These are phyloP conservation scores for Tonatia bakeri DNA, from an alignment of 2,113 vertebrate genomes.

Conservation along the genomic window DNA sequence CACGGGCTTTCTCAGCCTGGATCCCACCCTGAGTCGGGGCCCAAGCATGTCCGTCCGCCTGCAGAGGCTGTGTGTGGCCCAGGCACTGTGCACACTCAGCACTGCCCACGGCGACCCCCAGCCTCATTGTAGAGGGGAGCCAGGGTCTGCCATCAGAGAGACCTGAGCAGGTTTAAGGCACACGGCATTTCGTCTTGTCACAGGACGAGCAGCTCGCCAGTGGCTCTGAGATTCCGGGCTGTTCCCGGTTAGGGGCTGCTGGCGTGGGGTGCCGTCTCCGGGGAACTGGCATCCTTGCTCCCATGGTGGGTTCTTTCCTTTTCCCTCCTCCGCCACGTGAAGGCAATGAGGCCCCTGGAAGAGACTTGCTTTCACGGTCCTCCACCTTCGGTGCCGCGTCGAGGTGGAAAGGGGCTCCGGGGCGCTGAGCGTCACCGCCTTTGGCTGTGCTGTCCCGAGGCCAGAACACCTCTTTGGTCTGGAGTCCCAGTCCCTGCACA, in stretches of 20 bases:
- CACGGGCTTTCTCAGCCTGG: not conserved
- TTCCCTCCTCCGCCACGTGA: not conserved
- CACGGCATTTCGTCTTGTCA: rapidly evolving
- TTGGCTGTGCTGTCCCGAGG: not conserved
- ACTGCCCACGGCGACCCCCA: not conserved
- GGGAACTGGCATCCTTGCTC: rapidly evolving
- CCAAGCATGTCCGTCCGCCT: not conserved
- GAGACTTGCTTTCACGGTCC: rapidly evolving
- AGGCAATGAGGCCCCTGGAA: not conserved
- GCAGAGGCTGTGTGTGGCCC: too few species aligned
- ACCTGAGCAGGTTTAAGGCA: not conserved
- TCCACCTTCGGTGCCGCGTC: not conserved
- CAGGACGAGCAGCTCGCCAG: not conserved
- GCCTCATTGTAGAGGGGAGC: not conserved
- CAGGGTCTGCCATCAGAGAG: not conserved
- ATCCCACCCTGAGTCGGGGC: not conserved
- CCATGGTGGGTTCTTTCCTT: not conserved
- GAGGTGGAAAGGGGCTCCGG: not conserved
- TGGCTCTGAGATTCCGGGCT: rapidly evolving
- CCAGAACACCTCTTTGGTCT: too few species aligned
- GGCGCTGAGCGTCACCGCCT: not conserved
- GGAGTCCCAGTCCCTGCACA: not conserved
- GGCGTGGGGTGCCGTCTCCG: too few species aligned
- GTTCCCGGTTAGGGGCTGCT: not conserved
- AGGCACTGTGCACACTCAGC: rapidly evolving